phyloP scores from a whole-genome alignment of 1,140 invertebrate species.

The Aporrectodea caliginosa region DNA sequence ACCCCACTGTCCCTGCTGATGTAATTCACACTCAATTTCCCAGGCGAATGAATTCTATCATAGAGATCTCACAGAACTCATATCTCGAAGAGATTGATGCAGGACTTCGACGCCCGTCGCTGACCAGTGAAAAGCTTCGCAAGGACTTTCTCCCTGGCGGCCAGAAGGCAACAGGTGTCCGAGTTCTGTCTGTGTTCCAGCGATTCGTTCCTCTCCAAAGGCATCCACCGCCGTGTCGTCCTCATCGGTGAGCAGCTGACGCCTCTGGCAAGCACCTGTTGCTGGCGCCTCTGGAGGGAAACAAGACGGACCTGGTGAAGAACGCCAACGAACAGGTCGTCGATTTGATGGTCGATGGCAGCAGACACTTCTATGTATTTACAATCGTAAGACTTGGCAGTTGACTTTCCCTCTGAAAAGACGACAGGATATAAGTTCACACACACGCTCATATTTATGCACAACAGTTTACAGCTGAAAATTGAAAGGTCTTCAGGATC shows the following conservation, averaged over 20 bases:
- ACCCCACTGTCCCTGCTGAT: no score
- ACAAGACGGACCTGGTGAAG: constrained; percentile 59
- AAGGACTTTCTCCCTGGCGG: background rate
- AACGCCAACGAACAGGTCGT: constrained; percentile 74
- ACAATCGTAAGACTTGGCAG: constrained; percentile 69
- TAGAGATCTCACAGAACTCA: no score
- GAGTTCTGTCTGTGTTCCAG: background rate
- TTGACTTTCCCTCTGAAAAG: constrained; percentile 43
- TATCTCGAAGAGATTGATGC: constrained; percentile 17
- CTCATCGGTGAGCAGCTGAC: no score
- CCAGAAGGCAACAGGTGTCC: constrained; percentile 16
- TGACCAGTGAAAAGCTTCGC: constrained; percentile 1
- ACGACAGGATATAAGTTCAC: no score
- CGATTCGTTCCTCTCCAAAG: background rate
- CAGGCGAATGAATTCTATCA: no score
- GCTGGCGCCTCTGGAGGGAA: background rate
- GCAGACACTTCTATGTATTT: constrained; percentile 80
- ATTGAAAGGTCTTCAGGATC: no score
- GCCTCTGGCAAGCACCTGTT: no score
- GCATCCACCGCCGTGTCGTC: no score
- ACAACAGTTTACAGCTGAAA: no score
- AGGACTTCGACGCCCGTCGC: constrained; percentile 11
- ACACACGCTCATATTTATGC: no score
- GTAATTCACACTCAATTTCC: no score
- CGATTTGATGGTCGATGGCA: constrained; percentile 74